phyloP scores from a whole-genome alignment of 2,888 invertebrate genomes.

The Branchellion lobata region DNA sequence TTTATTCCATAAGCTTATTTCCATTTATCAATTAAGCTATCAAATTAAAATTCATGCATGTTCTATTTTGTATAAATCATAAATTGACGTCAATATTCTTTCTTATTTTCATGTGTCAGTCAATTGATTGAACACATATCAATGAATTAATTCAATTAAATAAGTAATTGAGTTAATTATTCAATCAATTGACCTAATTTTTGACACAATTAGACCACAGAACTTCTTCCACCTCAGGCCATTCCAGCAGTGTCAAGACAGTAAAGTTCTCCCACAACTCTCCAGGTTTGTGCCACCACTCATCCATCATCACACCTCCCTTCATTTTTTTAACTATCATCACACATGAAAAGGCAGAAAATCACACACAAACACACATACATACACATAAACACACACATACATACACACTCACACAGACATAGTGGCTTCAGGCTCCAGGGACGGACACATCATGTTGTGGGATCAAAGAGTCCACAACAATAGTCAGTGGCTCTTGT shows the following conservation, averaged over 20 bases:
- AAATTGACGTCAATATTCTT: too few relatives aligned
- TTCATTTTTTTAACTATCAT: not conserved
- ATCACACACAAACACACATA: conserved; percentile 62
- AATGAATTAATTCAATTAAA: too few relatives aligned
- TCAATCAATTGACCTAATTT: too few relatives aligned
- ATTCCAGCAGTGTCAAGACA: conserved; percentile 79
- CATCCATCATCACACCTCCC: not conserved
- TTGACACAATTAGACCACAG: too few relatives aligned
- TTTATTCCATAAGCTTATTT: too few relatives aligned
- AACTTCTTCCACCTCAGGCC: conserved; percentile 62
- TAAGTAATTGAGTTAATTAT: too few relatives aligned
- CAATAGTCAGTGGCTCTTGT: conserved; percentile 44
- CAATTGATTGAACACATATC: too few relatives aligned
- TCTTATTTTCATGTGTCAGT: too few relatives aligned
- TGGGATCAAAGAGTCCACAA: conserved; percentile 71
- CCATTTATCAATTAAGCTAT: too few relatives aligned
- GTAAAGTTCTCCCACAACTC: conserved; percentile 73
- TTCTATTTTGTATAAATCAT: too few relatives aligned
- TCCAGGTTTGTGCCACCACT: conserved; percentile 58
- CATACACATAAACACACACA: conserved; percentile 56
- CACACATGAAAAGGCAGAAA: not conserved
- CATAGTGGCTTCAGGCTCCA: conserved; percentile 81
- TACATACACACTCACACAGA: conserved; percentile 61
- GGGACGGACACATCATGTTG: conserved; percentile 81
- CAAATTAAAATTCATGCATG: too few relatives aligned